Conservation (phyloP, 2,797 vertebrate species). For the Danio jaintianensis region DNA sequence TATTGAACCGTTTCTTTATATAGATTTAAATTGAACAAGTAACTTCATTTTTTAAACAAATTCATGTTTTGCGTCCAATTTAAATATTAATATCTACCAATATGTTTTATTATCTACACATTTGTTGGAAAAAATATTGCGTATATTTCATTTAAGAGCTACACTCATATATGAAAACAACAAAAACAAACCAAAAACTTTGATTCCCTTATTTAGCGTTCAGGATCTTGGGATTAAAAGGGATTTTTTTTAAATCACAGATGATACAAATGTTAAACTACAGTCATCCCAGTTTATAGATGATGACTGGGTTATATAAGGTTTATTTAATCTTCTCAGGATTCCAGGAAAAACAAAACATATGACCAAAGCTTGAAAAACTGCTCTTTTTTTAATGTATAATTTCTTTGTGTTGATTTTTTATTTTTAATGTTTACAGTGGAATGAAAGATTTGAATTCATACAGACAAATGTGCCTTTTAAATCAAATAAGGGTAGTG, state of each 20-base stretch:
- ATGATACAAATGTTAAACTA: background rate
- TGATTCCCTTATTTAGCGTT: background rate
- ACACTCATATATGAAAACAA: background rate
- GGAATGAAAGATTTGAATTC: background rate
- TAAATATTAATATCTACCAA: no score
- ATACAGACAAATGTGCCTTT: background rate
- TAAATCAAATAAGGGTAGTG: background rate
- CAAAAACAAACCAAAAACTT: background rate
- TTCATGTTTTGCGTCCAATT: no score
- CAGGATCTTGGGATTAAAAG: background rate
- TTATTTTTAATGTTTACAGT: constrained; percentile 43
- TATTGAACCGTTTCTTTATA: no score
- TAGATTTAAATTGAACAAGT: no score
- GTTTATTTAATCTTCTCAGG: constrained; percentile 21
- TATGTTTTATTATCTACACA: no score
- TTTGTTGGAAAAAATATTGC: no score
- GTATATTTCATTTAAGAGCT: no score
- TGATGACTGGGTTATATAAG: background rate
- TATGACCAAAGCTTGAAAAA: constrained; percentile 14
- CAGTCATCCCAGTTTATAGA: background rate
- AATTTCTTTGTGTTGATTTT: constrained; percentile 9
- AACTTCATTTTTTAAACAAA: no score
- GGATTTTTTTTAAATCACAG: background rate
- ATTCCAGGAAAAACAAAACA: constrained; percentile 1
- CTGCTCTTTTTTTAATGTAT: background rate